These are phyloP conservation scores for Channallabes apus DNA, from an alignment of 2,797 vertebrate species.

Conservation along the genomic window DNA sequence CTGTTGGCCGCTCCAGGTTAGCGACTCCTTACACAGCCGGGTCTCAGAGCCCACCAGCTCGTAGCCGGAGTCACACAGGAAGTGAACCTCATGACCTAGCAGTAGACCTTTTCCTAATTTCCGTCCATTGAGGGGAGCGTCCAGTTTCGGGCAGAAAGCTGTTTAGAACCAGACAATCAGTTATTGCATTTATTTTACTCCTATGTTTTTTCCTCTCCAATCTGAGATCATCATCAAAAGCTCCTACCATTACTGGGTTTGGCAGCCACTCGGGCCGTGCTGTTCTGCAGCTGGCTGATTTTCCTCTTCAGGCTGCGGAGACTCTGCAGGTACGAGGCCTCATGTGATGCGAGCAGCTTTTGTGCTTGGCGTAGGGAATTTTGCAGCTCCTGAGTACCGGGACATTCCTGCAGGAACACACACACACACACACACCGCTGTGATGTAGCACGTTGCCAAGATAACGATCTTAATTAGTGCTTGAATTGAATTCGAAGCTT, in stretches of 20 bases:
- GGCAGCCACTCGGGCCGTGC: conserved; percentile 58
- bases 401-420: conserved; percentile 72
- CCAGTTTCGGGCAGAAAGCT: conserved; percentile 78
- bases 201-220: not conserved
- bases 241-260: conserved; percentile 71
- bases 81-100: conserved; percentile 82
- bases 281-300: conserved; percentile 78
- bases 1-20: conserved; percentile 80
- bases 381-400: conserved; percentile 74
- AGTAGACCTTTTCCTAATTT: conserved; percentile 74
- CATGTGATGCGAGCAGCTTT: conserved; percentile 81
- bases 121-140: conserved; percentile 71
- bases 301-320: conserved; percentile 77
- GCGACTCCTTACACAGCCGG: conserved; percentile 75
- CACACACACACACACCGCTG: not conserved
- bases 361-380: conserved; percentile 78
- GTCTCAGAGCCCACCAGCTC: conserved; percentile 80
- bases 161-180: not conserved
- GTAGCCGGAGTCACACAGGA: conserved; percentile 79
- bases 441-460: not conserved
- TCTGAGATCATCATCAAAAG: conserved; percentile 50
- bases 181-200: not conserved
- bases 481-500: not conserved
- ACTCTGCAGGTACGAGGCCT: conserved; percentile 77
- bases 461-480: not conserved